Conservation (phyloP, 2,888 invertebrate genomes). For the Drosophila mulleri region DNA sequence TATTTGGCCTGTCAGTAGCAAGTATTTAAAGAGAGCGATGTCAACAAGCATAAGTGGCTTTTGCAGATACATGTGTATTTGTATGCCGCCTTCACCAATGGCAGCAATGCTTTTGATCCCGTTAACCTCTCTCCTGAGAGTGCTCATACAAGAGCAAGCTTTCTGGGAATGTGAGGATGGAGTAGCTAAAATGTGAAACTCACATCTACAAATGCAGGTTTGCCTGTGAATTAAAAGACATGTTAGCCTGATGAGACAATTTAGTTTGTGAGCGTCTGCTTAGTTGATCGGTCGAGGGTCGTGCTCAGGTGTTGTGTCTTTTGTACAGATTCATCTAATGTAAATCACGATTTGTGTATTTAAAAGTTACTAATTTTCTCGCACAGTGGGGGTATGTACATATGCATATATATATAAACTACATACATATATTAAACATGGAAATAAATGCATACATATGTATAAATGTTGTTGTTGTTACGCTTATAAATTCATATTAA, state of each 20-base stretch:
- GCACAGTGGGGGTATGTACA: background rate
- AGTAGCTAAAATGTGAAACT: background rate
- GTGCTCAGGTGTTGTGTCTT: no score
- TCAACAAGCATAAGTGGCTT: background rate
- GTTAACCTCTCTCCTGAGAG: background rate
- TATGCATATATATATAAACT: background rate
- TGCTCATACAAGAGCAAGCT: background rate
- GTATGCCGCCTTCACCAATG: background rate
- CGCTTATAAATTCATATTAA: background rate
- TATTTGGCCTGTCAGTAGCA: background rate
- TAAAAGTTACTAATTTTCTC: fast-evolving
- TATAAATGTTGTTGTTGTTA: background rate
- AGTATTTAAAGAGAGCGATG: background rate
- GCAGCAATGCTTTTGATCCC: constrained; percentile 12
- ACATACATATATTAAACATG: background rate
- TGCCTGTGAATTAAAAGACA: background rate
- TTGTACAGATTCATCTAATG: background rate
- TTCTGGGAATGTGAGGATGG: background rate
- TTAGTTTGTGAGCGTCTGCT: constrained; percentile 4
- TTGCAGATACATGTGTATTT: background rate
- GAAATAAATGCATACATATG: background rate
- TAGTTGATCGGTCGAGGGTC: background rate
- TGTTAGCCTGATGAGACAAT: background rate
- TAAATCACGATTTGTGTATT: background rate
- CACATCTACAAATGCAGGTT: background rate